These are phyloP conservation scores for Austrofundulus limnaeus DNA, from an alignment of 2,113 vertebrate genomes.

Conservation along the genomic window DNA sequence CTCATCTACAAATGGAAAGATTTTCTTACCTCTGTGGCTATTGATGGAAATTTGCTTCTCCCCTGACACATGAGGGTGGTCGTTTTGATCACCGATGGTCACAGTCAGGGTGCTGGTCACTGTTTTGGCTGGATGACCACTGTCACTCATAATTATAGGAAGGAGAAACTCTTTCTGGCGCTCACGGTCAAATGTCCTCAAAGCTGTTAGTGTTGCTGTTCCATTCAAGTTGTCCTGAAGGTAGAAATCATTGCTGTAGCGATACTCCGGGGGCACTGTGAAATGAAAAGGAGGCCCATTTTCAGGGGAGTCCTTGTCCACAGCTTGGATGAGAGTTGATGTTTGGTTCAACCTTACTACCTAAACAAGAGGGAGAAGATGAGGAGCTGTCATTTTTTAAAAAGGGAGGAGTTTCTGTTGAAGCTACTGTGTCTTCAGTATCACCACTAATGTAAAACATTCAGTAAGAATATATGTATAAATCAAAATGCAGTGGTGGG, in stretches of 20 bases:
- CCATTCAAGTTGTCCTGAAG: conserved; percentile 87
- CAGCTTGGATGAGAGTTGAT: conserved; percentile 79
- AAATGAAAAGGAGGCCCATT: conserved; percentile 87
- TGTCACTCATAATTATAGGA: conserved; percentile 86
- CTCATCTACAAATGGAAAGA: neutral
- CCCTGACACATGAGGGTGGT: conserved; percentile 84
- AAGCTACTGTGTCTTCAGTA: rapidly evolving
- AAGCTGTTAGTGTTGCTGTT: conserved; percentile 83
- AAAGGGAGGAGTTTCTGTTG: rapidly evolving
- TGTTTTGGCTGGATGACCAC: conserved; percentile 83
- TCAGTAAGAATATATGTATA: neutral
- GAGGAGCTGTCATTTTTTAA: neutral
- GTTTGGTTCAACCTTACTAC: conserved; percentile 82
- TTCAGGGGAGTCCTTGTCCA: conserved; percentile 81
- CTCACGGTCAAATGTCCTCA: conserved; percentile 88
- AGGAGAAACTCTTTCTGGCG: conserved; percentile 84
- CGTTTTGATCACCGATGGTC: conserved; percentile 88
- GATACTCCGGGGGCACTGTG: conserved; percentile 75
- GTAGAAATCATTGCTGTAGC: conserved; percentile 82
- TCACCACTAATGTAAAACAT: too few species aligned
- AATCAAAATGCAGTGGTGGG: too few species aligned
- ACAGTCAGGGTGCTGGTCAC: conserved; percentile 85
- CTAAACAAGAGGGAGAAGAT: conserved; percentile 54
- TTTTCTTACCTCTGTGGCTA: conserved; percentile 80
- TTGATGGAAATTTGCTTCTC: conserved; percentile 86